These are phyloP conservation scores for Idris sp. DNA, from an alignment of 1,140 invertebrate genomes.

Conservation along the genomic window DNA sequence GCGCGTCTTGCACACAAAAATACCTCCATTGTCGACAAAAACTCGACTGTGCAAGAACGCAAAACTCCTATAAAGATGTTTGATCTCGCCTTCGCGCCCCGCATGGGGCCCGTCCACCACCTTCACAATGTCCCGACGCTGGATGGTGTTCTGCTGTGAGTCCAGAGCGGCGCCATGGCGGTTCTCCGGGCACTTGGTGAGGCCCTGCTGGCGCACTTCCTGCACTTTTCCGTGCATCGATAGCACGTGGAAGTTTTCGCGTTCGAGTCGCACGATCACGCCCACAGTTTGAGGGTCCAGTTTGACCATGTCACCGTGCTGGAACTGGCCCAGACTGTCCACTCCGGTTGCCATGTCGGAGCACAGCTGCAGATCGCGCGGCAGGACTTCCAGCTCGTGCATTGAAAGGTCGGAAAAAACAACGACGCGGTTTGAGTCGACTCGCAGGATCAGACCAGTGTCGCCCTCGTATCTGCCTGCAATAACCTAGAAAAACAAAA, in stretches of 20 bases:
- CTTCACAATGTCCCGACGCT: constrained; percentile 92
- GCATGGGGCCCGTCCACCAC: constrained; percentile 97
- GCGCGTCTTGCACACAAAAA: constrained; percentile 97
- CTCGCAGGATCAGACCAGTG: constrained; percentile 96
- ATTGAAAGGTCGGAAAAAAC: constrained; percentile 97
- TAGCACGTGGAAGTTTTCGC: constrained; percentile 96
- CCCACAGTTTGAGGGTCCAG: constrained; percentile 97
- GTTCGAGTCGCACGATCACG: constrained; percentile 97
- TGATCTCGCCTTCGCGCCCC: constrained; percentile 95
- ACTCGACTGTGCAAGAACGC: constrained; percentile 96
- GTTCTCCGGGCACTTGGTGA: constrained; percentile 93
- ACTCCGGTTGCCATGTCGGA: constrained; percentile 98
- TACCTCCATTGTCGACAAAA: constrained; percentile 96
- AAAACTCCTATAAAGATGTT: constrained; percentile 95
- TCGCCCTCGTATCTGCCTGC: constrained; percentile 95
- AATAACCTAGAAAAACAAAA: constrained; percentile 65
- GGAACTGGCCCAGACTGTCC: constrained; percentile 98
- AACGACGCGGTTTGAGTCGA: constrained; percentile 94
- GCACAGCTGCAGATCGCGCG: constrained; percentile 95
- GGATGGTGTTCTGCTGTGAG: constrained; percentile 94
- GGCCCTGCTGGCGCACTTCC: constrained; percentile 91
- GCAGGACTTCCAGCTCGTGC: constrained; percentile 94
- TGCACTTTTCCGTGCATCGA: constrained; percentile 95
- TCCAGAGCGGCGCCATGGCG: constrained; percentile 93
- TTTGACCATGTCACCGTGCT: constrained; percentile 98